Percentiles rank a stretch among this genome's conserved stretches.
These are phyloP conservation scores for Oasisia sp. DNA, from an alignment of 2,888 invertebrate genomes.

Conservation along the genomic window DNA sequence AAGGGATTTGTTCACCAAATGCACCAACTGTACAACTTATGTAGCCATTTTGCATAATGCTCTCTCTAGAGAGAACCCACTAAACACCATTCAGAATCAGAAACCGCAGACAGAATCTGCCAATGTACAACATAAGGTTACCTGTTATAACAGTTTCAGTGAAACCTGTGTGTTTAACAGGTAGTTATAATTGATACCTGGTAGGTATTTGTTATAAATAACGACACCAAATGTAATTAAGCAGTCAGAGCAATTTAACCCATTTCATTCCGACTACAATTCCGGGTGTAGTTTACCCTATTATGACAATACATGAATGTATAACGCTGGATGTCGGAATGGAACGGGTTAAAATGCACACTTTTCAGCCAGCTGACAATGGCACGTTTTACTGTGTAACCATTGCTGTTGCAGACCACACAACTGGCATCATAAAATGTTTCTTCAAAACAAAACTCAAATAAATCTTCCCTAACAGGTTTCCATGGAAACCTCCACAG, in stretches of 20 bases:
- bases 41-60: neutral
- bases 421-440: neutral
- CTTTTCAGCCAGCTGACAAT: neutral
- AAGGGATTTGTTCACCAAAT: neutral
- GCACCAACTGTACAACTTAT: neutral
- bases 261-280: neutral
- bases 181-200: too few relatives aligned
- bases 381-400: neutral
- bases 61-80: neutral
- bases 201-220: neutral
- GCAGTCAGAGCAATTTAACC: neutral
- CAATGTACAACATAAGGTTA: too few relatives aligned
- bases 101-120: neutral
- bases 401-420: neutral
- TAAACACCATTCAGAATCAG: neutral
- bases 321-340: too few relatives aligned
- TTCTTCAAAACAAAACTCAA: conserved; percentile 3
- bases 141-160: neutral
- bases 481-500: neutral
- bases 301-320: neutral
- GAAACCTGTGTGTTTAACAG: neutral
- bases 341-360: too few relatives aligned
- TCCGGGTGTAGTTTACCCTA: neutral
- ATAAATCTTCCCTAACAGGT: neutral
- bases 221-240: neutral